phyloP scores from a whole-genome alignment of 2,797 vertebrate genomes.

The Telmatherina bonti region DNA sequence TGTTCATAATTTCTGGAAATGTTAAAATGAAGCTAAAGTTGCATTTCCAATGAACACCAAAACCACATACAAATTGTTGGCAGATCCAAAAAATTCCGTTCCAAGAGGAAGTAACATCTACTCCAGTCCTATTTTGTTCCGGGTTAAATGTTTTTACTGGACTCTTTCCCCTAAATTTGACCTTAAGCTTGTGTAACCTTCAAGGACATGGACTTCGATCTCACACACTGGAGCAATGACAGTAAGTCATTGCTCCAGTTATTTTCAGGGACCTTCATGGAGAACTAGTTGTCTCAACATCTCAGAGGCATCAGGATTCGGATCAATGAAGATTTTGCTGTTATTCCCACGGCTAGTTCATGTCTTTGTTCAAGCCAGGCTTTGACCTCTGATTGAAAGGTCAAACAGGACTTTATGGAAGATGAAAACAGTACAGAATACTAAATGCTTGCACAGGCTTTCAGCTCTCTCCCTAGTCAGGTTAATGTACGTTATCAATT shows the following conservation, averaged over 20 bases:
- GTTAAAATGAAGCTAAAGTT: slow-evolving; percentile 6
- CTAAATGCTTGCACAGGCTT: slow-evolving; percentile 31
- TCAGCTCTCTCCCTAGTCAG: slow-evolving; percentile 16
- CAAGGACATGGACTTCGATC: slow-evolving; percentile 48
- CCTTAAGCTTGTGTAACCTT: slow-evolving; percentile 49
- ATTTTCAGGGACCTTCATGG: slow-evolving; percentile 25
- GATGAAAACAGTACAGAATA: slow-evolving; percentile 19
- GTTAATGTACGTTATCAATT: slow-evolving; percentile 36
- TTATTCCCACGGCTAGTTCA: slow-evolving; percentile 34
- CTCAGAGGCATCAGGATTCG: slow-evolving; percentile 32
- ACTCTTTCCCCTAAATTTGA: slow-evolving; percentile 29
- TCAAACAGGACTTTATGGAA: slow-evolving; percentile 21
- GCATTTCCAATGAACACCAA: slow-evolving; percentile 19
- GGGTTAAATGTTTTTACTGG: slow-evolving; percentile 35
- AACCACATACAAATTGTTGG: slow-evolving; percentile 28
- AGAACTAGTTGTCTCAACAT: slow-evolving; percentile 24
- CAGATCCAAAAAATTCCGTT: slow-evolving; percentile 9
- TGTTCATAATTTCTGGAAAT: background rate
- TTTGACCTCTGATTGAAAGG: slow-evolving; percentile 51
- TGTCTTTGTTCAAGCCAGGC: slow-evolving; percentile 31
- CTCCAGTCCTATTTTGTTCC: slow-evolving; percentile 10
- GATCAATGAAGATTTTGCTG: slow-evolving; percentile 61
- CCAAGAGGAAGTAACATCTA: background rate
- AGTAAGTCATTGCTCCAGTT: slow-evolving; percentile 41
- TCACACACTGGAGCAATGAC: slow-evolving; percentile 24